Conservation (phyloP, 2,797 vertebrate species). For the Ctenopoma kingsleyae region DNA sequence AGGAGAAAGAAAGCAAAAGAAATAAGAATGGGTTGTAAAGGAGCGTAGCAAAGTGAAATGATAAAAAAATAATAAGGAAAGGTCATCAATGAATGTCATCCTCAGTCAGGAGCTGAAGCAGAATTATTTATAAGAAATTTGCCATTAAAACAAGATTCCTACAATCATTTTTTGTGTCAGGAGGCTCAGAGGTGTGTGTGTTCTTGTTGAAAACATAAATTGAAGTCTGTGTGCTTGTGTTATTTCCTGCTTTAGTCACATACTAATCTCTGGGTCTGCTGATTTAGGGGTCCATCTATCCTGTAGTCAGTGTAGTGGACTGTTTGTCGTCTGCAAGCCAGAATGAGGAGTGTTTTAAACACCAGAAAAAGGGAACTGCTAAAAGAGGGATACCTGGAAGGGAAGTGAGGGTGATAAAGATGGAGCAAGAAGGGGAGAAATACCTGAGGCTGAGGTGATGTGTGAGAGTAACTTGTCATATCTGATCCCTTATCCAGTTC, state of each 20-base stretch:
- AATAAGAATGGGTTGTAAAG: conserved; percentile 30
- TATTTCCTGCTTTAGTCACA: conserved; percentile 11
- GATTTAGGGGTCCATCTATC: conserved; percentile 59
- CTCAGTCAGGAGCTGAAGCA: conserved; percentile 21
- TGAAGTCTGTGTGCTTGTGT: conserved; percentile 34
- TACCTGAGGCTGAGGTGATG: conserved; percentile 37
- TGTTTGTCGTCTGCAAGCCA: conserved; percentile 18
- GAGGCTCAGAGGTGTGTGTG: background rate
- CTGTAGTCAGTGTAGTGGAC: conserved; percentile 14
- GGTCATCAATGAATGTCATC: conserved; percentile 58
- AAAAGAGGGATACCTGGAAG: conserved; percentile 23
- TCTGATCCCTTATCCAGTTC: conserved; percentile 63
- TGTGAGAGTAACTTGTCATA: conserved; percentile 66
- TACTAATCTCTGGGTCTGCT: conserved; percentile 39
- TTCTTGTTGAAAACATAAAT: conserved; percentile 6
- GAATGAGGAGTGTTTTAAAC: conserved; percentile 11
- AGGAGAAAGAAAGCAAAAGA: conserved; percentile 20
- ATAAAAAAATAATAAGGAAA: conserved; percentile 53
- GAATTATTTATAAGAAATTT: conserved; percentile 23
- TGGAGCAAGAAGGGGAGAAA: conserved; percentile 34
- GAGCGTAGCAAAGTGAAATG: conserved; percentile 19
- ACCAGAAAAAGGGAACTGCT: background rate
- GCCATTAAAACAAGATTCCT: conserved; percentile 28
- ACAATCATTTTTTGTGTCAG: conserved; percentile 4
- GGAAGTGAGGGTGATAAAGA: conserved; percentile 34